These are phyloP conservation scores for Tragulus kanchil DNA, from an alignment of 2,113 vertebrate genomes.

Conservation along the genomic window DNA sequence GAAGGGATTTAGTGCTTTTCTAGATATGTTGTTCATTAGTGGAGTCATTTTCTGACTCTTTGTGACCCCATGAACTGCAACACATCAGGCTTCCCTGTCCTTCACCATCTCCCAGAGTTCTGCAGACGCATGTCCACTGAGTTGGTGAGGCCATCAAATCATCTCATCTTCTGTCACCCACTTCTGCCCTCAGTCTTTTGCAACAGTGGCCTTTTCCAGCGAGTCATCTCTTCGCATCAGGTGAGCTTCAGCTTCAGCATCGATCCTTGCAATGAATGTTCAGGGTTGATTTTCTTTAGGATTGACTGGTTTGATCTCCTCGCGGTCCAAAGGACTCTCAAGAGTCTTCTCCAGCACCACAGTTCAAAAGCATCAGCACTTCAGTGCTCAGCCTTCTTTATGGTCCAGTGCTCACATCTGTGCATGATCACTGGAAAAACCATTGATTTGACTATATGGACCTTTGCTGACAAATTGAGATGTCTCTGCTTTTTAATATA, in stretches of 20 bases:
- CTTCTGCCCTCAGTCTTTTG: background rate
- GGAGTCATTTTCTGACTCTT: background rate
- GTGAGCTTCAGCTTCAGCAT: background rate
- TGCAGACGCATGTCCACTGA: background rate
- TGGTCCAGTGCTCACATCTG: background rate
- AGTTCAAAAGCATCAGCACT: background rate
- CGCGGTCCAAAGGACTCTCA: background rate
- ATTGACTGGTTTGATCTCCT: background rate
- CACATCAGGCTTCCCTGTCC: background rate
- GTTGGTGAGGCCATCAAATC: background rate
- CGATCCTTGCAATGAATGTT: background rate
- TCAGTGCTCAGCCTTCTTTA: background rate
- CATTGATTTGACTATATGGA: background rate
- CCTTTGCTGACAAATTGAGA: background rate
- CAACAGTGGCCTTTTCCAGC: background rate
- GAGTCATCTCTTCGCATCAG: background rate
- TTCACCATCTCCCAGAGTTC: background rate
- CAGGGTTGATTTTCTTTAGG: background rate
- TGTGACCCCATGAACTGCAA: background rate
- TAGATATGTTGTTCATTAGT: background rate
- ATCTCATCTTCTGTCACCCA: background rate
- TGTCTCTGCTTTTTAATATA: background rate
- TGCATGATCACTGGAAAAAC: background rate
- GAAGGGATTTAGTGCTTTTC: background rate
- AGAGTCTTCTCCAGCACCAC: background rate